Conservation (phyloP, 92 coral and sea anemone species). For the Chrysogorgia sp. region DNA sequence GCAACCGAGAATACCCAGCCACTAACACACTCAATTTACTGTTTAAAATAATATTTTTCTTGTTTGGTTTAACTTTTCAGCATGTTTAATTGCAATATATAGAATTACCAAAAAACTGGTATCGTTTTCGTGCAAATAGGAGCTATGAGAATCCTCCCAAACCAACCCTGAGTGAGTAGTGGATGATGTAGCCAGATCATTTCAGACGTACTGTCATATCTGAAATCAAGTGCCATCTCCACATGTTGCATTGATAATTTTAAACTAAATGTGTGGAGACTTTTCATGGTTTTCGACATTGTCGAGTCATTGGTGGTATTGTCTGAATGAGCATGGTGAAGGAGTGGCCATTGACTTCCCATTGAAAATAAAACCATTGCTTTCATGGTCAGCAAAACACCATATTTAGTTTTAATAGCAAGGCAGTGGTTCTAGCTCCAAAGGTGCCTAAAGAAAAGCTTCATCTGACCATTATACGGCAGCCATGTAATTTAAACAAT, state of each 20-base stretch:
- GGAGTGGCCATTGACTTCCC: conserved; percentile 20
- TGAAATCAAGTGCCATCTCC: not conserved
- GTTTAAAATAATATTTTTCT: too few species aligned
- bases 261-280: conserved; percentile 7
- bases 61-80: too few species aligned
- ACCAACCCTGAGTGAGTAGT: too few species aligned
- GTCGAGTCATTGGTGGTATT: conserved; percentile 18
- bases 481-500: conserved; percentile 17
- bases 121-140: too few species aligned
- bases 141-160: too few species aligned
- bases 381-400: conserved; percentile 1
- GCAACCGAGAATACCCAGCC: too few species aligned
- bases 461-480: not conserved
- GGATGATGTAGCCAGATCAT: too few species aligned
- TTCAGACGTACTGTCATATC: not conserved
- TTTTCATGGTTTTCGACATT: not conserved
- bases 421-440: conserved; percentile 16
- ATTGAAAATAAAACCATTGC: not conserved
- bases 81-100: too few species aligned
- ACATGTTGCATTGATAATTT: conserved; percentile 1
- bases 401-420: not conserved
- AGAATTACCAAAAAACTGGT: too few species aligned
- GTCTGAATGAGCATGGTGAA: conserved; percentile 16
- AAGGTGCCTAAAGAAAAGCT: conserved; percentile 14
- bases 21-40: too few species aligned